Conservation (phyloP, 2,797 vertebrate genomes). For the Alectoris magna region DNA sequence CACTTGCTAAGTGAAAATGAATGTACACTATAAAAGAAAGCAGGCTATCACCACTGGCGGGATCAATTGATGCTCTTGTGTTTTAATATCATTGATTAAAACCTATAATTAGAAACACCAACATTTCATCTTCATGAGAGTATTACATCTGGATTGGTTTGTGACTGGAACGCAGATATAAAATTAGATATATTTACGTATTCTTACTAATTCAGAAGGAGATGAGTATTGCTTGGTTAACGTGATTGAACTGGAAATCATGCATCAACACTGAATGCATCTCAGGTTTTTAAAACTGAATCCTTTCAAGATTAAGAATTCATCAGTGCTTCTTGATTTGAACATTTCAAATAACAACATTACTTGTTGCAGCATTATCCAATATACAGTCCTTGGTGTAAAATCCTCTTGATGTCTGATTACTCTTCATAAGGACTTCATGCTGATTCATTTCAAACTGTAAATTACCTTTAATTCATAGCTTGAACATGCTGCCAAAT, state of each 20-base stretch:
- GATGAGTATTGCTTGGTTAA: background rate
- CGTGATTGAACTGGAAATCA: slow-evolving; percentile 33
- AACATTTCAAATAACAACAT: slow-evolving; percentile 68
- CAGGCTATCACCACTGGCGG: slow-evolving; percentile 1
- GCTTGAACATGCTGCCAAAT: slow-evolving; percentile 75
- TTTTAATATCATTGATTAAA: background rate
- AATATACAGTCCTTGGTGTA: slow-evolving; percentile 69
- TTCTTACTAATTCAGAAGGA: background rate
- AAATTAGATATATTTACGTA: background rate
- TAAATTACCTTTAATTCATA: slow-evolving; percentile 83
- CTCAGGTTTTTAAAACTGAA: background rate
- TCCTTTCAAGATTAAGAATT: slow-evolving; percentile 44
- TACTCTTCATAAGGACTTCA: slow-evolving; percentile 77
- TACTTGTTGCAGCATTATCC: slow-evolving; percentile 75
- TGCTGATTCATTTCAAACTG: slow-evolving; percentile 75
- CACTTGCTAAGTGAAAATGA: background rate
- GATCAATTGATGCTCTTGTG: background rate
- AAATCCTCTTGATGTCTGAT: slow-evolving; percentile 80
- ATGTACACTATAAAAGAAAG: slow-evolving; percentile 9
- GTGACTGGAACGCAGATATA: background rate
- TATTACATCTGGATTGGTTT: background rate
- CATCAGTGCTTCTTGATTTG: slow-evolving; percentile 53
- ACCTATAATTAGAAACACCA: background rate
- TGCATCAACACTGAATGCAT: background rate
- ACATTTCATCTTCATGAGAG: background rate